A percentile compares a stretch with the other conserved stretches of the same genome.
Conservation (phyloP, 35 echinoderm and acorn worm genomes). For the Holothuria glaberrima region DNA sequence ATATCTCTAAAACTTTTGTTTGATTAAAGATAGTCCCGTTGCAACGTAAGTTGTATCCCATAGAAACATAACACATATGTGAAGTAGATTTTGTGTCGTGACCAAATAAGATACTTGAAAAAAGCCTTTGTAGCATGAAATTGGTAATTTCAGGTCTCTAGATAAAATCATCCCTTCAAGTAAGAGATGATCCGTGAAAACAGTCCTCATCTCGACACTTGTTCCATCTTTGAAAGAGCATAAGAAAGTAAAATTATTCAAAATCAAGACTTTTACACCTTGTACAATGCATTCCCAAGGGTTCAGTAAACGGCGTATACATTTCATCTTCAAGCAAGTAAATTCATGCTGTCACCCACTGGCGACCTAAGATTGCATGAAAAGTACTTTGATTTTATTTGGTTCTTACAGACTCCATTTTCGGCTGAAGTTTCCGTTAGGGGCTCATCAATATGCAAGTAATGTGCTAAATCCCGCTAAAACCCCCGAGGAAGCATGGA, state of each 20-base stretch:
- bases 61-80: too few relatives aligned
- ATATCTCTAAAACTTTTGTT: too few relatives aligned
- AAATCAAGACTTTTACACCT: slow-evolving; percentile 15
- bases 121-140: too few relatives aligned
- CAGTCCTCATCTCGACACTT: slow-evolving; percentile 12
- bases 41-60: too few relatives aligned
- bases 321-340: slow-evolving; percentile 25
- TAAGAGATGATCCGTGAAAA: slow-evolving; percentile 40
- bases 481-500: slow-evolving; percentile 42
- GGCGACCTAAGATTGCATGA: slow-evolving; percentile 37
- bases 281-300: slow-evolving; percentile 18
- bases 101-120: too few relatives aligned
- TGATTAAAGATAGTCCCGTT: too few relatives aligned
- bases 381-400: not conserved
- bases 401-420: slow-evolving; percentile 18
- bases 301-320: slow-evolving; percentile 4
- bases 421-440: slow-evolving; percentile 29
- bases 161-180: not conserved
- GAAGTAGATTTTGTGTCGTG: too few relatives aligned
- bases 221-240: not conserved
- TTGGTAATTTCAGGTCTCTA: too few relatives aligned
- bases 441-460: slow-evolving; percentile 36
- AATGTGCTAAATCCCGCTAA: slow-evolving; percentile 42
- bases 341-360: slow-evolving; percentile 36
- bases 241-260: slow-evolving; percentile 28